Percentiles rank a stretch among this genome's conserved stretches.
phyloP scores from a whole-genome alignment of 2,797 vertebrate genomes.

The Mormyrus hasselquistii region DNA sequence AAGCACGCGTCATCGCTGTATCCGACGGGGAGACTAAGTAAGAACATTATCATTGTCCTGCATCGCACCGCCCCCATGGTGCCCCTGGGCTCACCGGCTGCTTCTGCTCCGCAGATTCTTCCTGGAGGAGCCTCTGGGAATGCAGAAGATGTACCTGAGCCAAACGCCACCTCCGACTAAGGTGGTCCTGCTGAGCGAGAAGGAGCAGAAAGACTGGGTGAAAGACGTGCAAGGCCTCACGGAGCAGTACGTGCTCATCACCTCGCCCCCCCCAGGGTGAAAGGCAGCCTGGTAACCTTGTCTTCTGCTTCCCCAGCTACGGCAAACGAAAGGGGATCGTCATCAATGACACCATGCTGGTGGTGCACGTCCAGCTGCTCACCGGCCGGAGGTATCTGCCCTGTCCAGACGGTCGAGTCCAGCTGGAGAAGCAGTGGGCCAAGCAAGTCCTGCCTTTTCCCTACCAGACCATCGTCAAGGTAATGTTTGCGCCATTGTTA shows the following conservation, averaged over 20 bases:
- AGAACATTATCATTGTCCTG: constrained; percentile 34
- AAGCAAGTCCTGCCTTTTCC: constrained; percentile 88
- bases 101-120: constrained; percentile 63
- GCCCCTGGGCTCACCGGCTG: not conserved
- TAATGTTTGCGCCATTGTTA: constrained; percentile 41
- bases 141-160: constrained; percentile 74
- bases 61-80: not conserved
- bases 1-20: constrained; percentile 83
- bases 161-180: constrained; percentile 71
- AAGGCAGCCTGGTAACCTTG: not conserved
- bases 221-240: constrained; percentile 87
- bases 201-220: constrained; percentile 81
- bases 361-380: constrained; percentile 83
- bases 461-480: constrained; percentile 85
- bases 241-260: constrained; percentile 75
- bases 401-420: constrained; percentile 75
- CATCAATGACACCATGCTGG: constrained; percentile 73
- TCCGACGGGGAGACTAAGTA: constrained; percentile 89
- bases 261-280: not conserved
- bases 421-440: constrained; percentile 92
- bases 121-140: constrained; percentile 75
- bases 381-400: constrained; percentile 83
- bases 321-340: constrained; percentile 85
- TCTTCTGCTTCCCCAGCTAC: constrained; percentile 58
- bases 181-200: constrained; percentile 73